phyloP scores from a whole-genome alignment of 1,140 invertebrate genomes.

The Rhopalosiphum padi region DNA sequence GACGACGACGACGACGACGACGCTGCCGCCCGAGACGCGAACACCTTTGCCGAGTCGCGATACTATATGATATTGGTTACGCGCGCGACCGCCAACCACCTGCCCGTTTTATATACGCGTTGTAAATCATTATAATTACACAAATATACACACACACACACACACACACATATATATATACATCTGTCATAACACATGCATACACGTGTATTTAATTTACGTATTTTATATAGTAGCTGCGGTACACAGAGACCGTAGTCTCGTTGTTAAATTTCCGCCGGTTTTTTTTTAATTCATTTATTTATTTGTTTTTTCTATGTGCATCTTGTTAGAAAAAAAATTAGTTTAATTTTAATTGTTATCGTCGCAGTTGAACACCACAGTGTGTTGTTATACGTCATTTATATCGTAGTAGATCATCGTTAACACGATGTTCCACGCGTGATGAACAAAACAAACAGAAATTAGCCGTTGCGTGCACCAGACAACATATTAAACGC shows the following conservation, averaged over 20 bases:
- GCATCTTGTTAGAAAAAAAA: not conserved
- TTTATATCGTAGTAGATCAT: not conserved
- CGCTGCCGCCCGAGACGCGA: constrained; percentile 14
- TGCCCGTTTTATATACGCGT: not conserved
- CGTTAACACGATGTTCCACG: not conserved
- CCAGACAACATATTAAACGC: not conserved
- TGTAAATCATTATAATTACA: not conserved
- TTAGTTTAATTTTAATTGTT: not conserved
- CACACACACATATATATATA: not conserved
- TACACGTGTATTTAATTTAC: not conserved
- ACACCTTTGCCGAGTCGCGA: not conserved
- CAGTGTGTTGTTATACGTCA: not conserved
- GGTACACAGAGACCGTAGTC: not conserved
- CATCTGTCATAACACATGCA: constrained; percentile 3
- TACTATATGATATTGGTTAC: not conserved
- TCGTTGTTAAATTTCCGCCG: not conserved
- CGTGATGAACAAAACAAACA: not conserved
- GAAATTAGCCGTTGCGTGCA: not conserved
- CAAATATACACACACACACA: not conserved
- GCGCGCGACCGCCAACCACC: not conserved
- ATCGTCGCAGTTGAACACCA: not conserved
- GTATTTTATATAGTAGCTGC: not conserved
- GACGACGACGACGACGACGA: not conserved
- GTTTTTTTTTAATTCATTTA: not conserved
- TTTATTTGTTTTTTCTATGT: not conserved